Evolutionary conservation across 2,888 invertebrate genomes (phyloP).

Genomic region (Thymelicus acteon): DNA sequence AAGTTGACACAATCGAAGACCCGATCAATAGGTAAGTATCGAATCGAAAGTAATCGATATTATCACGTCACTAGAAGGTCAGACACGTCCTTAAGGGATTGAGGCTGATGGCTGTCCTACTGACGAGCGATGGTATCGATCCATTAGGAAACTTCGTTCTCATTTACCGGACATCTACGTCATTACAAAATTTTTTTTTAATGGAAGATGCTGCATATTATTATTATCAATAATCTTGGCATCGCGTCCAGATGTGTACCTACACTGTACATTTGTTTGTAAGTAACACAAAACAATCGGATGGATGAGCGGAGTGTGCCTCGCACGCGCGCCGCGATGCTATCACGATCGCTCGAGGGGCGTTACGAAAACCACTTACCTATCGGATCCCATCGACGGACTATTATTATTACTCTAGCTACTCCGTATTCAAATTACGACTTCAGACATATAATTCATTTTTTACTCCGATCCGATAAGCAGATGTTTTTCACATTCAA

Average conservation of each 20-base stretch:
- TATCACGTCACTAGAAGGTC: slow-evolving; percentile 67
- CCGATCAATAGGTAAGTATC: slow-evolving; percentile 49
- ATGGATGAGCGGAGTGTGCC: slow-evolving; percentile 53
- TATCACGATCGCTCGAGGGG: slow-evolving; percentile 73
- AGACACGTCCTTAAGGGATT: slow-evolving; percentile 69
- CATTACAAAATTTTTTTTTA: slow-evolving; percentile 52
- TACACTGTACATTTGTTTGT: slow-evolving; percentile 53
- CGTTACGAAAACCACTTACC: slow-evolving; percentile 83
- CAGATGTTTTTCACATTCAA: slow-evolving; percentile 14
- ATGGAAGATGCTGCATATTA: slow-evolving; percentile 55
- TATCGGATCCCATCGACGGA: slow-evolving; percentile 76
- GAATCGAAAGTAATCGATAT: slow-evolving; percentile 62
- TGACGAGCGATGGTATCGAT: slow-evolving; percentile 60
- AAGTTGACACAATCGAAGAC: slow-evolving; percentile 54
- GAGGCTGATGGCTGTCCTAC: slow-evolving; percentile 69
- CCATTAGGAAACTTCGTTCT: slow-evolving; percentile 61
- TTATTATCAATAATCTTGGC: slow-evolving; percentile 39
- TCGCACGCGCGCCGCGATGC: slow-evolving; percentile 67
- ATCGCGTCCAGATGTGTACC: background rate
- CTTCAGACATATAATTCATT: slow-evolving; percentile 57
- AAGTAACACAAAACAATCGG: slow-evolving; percentile 55
- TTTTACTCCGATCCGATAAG: slow-evolving; percentile 38
- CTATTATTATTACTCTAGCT: slow-evolving; percentile 74
- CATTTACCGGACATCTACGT: slow-evolving; percentile 47
- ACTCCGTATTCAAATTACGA: slow-evolving; percentile 69